Base-by-base conservation (phyloP, 2,888 invertebrate species). In the Chouioia cunea region DNA sequence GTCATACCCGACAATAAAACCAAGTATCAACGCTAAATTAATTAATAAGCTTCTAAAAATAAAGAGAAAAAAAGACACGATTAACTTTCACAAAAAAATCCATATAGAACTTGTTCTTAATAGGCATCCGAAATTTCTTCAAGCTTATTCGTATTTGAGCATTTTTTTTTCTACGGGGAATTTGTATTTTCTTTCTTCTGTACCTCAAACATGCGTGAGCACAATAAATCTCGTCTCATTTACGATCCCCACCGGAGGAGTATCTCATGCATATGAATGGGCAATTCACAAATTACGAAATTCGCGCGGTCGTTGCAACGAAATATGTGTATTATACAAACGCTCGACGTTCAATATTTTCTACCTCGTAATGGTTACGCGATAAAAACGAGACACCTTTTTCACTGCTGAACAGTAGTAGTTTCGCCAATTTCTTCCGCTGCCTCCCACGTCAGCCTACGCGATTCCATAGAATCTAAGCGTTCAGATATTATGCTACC, bases 251-350 rank as follows among this genome's bases (percentile, higher is more conserved):
- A 23, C 16, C 20, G 53, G 53, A 52, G 36, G 36, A 52, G 20
- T 52, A 44, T 44, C 63, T 65, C 65, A 56, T 56, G 57, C 57
- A 56, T 56, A 56, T 48, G 48, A 56, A 65, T 65, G 65, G 15
- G 48, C 36, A 65, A 65, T 65, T 65, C 56, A 65, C 57, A 57
- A 54, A 67, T 67, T 67, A 36, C 60, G 67, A 67, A 67, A 67
- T 60, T 54, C 43, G 10, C 53, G 22, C 50, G 1, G 14, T 4
- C 65, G 15, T 4, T 44, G 43, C 27, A 12, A 36, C 36, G 36
- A 36, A 36, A 36, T 36, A n/a, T 53, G 23, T 15, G 36, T 57
- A 36, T 43, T 46, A 65, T 48, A 57, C 46, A 65, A 57, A 44
- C 48, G 36, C 22, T 14, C 36, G 54, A 23, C 10, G 23, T 14